Evolutionary conservation across 1,140 invertebrate genomes (phyloP).

Genomic region (Leptoteleia sp.): DNA sequence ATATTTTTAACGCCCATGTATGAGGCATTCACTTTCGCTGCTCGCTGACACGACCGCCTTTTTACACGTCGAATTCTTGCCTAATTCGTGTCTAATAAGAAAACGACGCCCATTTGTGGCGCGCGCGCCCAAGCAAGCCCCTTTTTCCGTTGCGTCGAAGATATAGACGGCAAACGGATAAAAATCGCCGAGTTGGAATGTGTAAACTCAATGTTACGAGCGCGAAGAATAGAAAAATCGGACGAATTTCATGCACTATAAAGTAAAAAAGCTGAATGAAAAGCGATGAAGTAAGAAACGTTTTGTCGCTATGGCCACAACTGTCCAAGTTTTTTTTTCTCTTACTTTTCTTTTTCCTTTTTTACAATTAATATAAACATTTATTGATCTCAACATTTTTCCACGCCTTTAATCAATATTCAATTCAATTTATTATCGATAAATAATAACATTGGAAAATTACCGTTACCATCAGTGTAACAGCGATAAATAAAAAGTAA

Average conservation of each 20-base stretch:
- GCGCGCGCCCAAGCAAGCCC: constrained; percentile 12
- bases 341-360: no score
- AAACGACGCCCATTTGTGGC: constrained; percentile 58
- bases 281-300: neutral
- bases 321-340: no score
- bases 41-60: constrained; percentile 28
- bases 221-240: constrained; percentile 27
- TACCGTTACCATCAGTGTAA: no score
- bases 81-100: constrained; percentile 63
- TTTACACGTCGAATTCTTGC: constrained; percentile 64
- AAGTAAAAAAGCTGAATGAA: constrained; percentile 4
- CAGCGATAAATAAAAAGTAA: no score
- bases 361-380: no score
- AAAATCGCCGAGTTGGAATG: constrained; percentile 30
- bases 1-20: constrained; percentile 60
- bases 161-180: constrained; percentile 4
- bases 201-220: constrained; percentile 27
- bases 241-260: constrained; percentile 34
- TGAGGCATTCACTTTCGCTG: constrained; percentile 55
- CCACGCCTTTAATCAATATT: no score
- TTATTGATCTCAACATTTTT: no score
- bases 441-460: no score
- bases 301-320: no score
- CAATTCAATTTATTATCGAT: no score
- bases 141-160: constrained; percentile 24